Percentiles rank a stretch among this genome's conserved stretches.
phyloP scores from a whole-genome alignment of 2,888 invertebrate genomes.

The Poecilus cupreus region DNA sequence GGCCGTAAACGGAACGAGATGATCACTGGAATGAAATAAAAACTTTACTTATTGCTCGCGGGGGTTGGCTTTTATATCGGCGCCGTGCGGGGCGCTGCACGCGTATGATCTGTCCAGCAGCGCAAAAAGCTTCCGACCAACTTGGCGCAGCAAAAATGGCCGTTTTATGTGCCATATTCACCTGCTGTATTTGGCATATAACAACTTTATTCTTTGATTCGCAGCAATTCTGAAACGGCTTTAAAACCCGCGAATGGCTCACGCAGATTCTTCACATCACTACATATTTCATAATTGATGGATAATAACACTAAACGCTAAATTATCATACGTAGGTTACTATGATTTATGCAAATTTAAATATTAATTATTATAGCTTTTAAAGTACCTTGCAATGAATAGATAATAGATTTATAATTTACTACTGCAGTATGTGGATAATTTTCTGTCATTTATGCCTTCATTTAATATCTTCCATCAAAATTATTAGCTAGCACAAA shows the following conservation, averaged over 20 bases:
- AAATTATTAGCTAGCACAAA: neutral
- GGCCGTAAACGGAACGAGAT: constrained; percentile 70
- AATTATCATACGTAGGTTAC: constrained; percentile 19
- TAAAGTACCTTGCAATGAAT: constrained; percentile 40
- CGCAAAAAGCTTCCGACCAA: neutral
- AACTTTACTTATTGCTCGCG: constrained; percentile 57
- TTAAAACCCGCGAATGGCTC: neutral
- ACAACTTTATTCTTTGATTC: constrained; percentile 29
- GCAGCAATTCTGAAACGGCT: neutral
- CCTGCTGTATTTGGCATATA: neutral
- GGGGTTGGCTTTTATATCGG: constrained; percentile 53
- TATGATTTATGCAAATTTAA: constrained; percentile 36
- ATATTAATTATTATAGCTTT: constrained; percentile 40
- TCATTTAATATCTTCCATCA: neutral
- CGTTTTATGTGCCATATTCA: constrained; percentile 30
- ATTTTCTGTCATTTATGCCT: constrained; percentile 28
- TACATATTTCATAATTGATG: constrained; percentile 21
- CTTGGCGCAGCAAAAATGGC: constrained; percentile 8
- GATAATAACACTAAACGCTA: constrained; percentile 3
- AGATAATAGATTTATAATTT: constrained; percentile 45
- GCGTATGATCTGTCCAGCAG: neutral
- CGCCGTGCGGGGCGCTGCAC: neutral
- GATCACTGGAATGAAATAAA: constrained; percentile 62
- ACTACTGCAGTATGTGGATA: neutral
- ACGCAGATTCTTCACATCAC: constrained; percentile 4